Percentiles rank a stretch among this genome's conserved stretches.
phyloP scores from a whole-genome alignment of 1,140 invertebrate genomes.

The Coenobita brevimanus region DNA sequence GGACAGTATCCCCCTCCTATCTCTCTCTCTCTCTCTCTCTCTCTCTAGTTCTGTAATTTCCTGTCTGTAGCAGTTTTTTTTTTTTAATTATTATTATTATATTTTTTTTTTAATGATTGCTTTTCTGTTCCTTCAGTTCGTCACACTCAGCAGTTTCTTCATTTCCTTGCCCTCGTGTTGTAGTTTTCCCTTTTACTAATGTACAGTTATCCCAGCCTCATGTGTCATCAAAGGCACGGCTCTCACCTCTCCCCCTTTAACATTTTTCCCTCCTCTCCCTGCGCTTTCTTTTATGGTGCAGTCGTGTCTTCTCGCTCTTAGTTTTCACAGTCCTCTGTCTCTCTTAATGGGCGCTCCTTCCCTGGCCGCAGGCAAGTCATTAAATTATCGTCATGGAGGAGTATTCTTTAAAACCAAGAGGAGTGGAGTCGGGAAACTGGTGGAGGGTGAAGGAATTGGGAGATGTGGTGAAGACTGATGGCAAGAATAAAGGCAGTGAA shows the following conservation, averaged over 20 bases:
- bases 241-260: background rate
- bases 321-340: background rate
- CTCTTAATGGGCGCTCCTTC: background rate
- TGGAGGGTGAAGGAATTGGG: background rate
- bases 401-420: conserved; percentile 30
- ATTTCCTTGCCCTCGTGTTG: too few relatives aligned
- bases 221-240: background rate
- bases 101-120: too few relatives aligned
- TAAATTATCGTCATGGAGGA: conserved; percentile 26
- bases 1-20: too few relatives aligned
- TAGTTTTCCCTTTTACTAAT: too few relatives aligned
- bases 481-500: background rate
- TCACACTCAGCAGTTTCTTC: too few relatives aligned
- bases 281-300: background rate
- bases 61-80: too few relatives aligned
- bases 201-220: background rate
- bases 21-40: too few relatives aligned
- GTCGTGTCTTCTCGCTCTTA: background rate
- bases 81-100: too few relatives aligned
- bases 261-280: background rate
- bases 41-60: too few relatives aligned
- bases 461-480: background rate
- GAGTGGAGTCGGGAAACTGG: background rate
- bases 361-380: background rate
- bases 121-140: too few relatives aligned